phyloP scores from a whole-genome alignment of 2,888 invertebrate species.

The Oegoconia quadripuncta region DNA sequence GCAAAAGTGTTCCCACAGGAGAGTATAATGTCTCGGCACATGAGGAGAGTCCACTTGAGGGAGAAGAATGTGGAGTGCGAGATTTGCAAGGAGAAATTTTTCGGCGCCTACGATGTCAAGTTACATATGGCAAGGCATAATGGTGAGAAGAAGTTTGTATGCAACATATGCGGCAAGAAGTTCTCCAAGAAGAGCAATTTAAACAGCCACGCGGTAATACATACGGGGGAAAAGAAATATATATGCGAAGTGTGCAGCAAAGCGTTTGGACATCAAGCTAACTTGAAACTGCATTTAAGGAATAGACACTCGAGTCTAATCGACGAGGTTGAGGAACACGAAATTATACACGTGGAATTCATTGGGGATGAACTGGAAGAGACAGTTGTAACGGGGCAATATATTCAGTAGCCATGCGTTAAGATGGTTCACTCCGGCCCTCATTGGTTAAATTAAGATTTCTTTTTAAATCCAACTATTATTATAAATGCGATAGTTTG shows the following conservation, averaged over 20 bases:
- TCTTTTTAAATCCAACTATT: too few relatives aligned
- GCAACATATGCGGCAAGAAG: slow-evolving; percentile 79
- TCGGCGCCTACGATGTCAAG: slow-evolving; percentile 64
- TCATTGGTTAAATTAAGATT: too few relatives aligned
- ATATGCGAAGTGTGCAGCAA: slow-evolving; percentile 75
- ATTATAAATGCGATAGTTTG: too few relatives aligned
- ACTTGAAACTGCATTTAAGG: slow-evolving; percentile 50
- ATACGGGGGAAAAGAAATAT: slow-evolving; percentile 73
- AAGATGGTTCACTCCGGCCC: not conserved
- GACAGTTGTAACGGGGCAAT: slow-evolving; percentile 33
- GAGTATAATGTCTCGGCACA: slow-evolving; percentile 79
- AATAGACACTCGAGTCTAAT: slow-evolving; percentile 38
- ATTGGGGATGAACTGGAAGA: slow-evolving; percentile 44
- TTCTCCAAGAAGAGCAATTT: slow-evolving; percentile 80
- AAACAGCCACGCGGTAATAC: slow-evolving; percentile 78
- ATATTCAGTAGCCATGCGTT: slow-evolving; percentile 1
- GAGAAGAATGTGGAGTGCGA: slow-evolving; percentile 70
- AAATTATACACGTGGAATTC: slow-evolving; percentile 49
- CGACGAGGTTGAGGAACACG: slow-evolving; percentile 38
- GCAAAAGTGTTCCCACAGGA: slow-evolving; percentile 71
- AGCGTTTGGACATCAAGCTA: slow-evolving; percentile 65
- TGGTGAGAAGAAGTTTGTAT: slow-evolving; percentile 76
- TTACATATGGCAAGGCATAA: slow-evolving; percentile 76
- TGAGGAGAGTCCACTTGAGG: slow-evolving; percentile 77
- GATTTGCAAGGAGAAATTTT: slow-evolving; percentile 66